Evolutionary conservation across 2,113 vertebrate genomes (phyloP).

Genomic region (Oreotrochilus melanogaster): DNA sequence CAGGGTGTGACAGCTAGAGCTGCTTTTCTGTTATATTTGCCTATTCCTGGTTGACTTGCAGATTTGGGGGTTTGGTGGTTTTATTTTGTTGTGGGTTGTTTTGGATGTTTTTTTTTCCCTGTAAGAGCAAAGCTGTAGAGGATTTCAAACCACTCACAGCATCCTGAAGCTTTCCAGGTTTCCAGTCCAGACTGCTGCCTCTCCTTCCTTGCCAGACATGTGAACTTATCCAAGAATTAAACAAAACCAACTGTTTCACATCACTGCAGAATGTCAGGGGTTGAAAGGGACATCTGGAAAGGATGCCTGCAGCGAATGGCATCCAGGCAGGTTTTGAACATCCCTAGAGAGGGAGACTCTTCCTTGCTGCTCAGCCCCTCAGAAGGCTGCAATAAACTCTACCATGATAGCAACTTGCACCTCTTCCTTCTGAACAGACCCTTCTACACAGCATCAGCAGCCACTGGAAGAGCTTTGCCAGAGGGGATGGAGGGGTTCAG

Average conservation of each 20-base stretch:
- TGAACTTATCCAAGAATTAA: neutral
- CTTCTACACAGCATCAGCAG: neutral
- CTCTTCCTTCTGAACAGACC: neutral
- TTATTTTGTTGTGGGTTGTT: no score
- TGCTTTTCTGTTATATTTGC: neutral
- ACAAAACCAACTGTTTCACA: neutral
- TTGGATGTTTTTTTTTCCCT: neutral
- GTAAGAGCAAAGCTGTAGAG: neutral
- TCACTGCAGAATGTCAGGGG: no score
- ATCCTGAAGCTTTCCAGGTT: neutral
- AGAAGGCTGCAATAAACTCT: neutral
- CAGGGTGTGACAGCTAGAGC: neutral
- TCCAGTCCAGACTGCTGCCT: neutral
- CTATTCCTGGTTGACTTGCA: neutral
- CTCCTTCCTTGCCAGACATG: neutral
- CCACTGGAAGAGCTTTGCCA: neutral
- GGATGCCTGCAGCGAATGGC: no score
- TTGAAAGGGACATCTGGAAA: no score
- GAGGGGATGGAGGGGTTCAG: neutral
- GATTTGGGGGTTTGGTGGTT: neutral
- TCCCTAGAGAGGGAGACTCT: no score
- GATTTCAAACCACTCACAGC: neutral
- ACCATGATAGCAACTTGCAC: neutral
- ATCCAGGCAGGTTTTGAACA: no score
- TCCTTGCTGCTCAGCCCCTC: neutral